Evolutionary conservation across 1,140 invertebrate species (phyloP).

Genomic region (Venustaconcha ellipsiformis): DNA sequence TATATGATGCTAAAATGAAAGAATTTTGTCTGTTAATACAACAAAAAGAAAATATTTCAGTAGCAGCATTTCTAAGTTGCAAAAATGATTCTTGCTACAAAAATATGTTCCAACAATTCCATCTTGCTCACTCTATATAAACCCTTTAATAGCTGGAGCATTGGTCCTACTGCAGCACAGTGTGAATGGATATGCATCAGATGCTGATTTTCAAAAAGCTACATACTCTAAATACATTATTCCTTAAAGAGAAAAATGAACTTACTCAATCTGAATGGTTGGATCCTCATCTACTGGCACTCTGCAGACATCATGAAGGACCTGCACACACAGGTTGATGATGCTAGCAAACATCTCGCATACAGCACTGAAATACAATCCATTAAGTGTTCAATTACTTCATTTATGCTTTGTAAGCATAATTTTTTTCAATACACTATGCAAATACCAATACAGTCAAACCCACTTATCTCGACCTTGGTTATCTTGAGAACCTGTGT

Average conservation of each 20-base stretch:
- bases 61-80: no score
- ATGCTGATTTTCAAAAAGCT: background rate
- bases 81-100: no score
- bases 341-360: constrained; percentile 82
- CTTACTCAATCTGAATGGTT: constrained; percentile 79
- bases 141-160: background rate
- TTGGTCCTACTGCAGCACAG: background rate
- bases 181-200: background rate
- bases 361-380: constrained; percentile 72
- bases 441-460: no score
- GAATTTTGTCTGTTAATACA: no score
- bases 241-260: constrained; percentile 2
- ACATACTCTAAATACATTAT: background rate
- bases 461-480: no score
- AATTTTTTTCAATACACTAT: no score
- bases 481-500: no score
- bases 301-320: constrained; percentile 85
- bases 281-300: constrained; percentile 76
- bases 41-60: no score
- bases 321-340: constrained; percentile 83
- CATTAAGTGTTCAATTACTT: no score
- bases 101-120: no score
- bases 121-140: background rate
- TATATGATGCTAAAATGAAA: no score
- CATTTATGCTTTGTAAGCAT: no score